Percentiles rank a stretch among this genome's conserved stretches.
These are phyloP conservation scores for Eriosoma lanigerum DNA, from an alignment of 1,140 invertebrate genomes.

Conservation along the genomic window DNA sequence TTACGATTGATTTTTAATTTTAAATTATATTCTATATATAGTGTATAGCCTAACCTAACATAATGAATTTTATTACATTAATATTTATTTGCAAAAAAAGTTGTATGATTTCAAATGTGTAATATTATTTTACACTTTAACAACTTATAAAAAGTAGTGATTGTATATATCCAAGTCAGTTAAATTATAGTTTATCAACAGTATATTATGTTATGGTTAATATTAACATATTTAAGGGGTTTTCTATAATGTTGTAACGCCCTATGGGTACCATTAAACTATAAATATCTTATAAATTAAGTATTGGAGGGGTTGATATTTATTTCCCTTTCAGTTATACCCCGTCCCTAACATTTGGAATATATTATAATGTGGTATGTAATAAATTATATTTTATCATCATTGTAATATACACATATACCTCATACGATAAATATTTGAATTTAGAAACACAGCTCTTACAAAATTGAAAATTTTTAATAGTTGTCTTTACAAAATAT, in stretches of 20 bases:
- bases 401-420: not conserved
- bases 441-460: not conserved
- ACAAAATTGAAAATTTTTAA: not conserved
- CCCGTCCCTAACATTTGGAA: not conserved
- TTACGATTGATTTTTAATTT: too few relatives aligned
- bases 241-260: conserved; percentile 27
- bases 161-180: not conserved
- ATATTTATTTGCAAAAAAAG: too few relatives aligned
- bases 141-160: not conserved
- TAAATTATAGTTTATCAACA: not conserved
- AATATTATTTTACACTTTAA: too few relatives aligned
- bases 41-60: too few relatives aligned
- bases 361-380: not conserved
- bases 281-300: conserved; percentile 27
- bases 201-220: not conserved
- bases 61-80: too few relatives aligned
- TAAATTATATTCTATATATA: too few relatives aligned
- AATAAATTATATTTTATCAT: conserved; percentile 20
- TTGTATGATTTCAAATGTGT: too few relatives aligned
- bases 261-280: not conserved
- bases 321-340: conserved; percentile 17
- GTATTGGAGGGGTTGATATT: conserved; percentile 29
- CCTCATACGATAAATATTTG: not conserved
- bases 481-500: too few relatives aligned
- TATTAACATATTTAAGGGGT: conserved; percentile 23